A percentile compares a stretch with the other conserved stretches of the same genome.
phyloP scores from a whole-genome alignment of 2,888 invertebrate species.

The Crioceris asparagi region DNA sequence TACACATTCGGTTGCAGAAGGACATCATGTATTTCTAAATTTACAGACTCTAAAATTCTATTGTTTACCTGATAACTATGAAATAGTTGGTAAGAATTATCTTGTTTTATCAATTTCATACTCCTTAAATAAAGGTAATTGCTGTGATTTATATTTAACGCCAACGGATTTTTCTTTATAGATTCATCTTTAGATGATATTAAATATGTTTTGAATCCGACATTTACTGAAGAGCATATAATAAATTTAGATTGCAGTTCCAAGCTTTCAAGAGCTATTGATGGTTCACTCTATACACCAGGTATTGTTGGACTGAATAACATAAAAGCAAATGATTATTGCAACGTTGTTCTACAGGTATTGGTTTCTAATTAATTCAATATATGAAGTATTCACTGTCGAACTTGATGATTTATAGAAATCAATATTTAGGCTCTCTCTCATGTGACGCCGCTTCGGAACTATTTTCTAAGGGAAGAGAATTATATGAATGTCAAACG shows the following conservation, averaged over 20 bases:
- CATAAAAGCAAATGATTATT: constrained; percentile 99
- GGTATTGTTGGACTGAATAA: constrained; percentile 98
- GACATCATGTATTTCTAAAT: constrained; percentile 97
- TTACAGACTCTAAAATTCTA: constrained; percentile 95
- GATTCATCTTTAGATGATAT: constrained; percentile 97
- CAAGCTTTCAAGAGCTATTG: constrained; percentile 88
- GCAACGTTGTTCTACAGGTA: constrained; percentile 95
- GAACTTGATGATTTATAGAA: neutral
- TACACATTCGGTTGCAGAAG: constrained; percentile 95
- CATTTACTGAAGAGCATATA: constrained; percentile 79
- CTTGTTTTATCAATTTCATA: neutral
- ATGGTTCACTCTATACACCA: constrained; percentile 92
- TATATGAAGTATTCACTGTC: too few relatives aligned
- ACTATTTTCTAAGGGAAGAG: constrained; percentile 90
- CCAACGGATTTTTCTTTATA: constrained; percentile 31
- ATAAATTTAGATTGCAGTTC: constrained; percentile 65
- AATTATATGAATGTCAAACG: constrained; percentile 82
- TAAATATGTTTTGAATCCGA: constrained; percentile 96
- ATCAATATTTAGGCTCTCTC: constrained; percentile 66
- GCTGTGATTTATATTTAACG: constrained; percentile 1
- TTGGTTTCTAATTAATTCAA: too few relatives aligned
- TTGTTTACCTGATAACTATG: constrained; percentile 98
- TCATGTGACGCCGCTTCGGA: constrained; percentile 86
- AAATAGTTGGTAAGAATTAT: constrained; percentile 73
- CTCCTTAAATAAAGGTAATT: neutral